Evolutionary conservation across 2,797 vertebrate genomes (phyloP).

Genomic region (Allobates femoralis): DNA sequence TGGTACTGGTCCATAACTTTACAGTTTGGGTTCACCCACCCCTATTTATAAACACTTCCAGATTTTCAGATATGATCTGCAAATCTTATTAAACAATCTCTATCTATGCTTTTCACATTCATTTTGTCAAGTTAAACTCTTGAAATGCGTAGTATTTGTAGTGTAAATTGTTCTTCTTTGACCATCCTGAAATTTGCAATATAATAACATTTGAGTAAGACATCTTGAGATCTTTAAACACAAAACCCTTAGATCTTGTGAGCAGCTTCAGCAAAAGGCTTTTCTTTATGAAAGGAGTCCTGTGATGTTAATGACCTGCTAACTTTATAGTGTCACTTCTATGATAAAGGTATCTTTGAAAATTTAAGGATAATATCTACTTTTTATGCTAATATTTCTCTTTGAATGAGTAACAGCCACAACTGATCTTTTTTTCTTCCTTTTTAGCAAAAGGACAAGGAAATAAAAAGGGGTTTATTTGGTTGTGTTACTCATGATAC

Average conservation of each 20-base stretch:
- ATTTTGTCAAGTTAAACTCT: not conserved
- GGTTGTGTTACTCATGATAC: not conserved
- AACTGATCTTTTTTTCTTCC: not conserved
- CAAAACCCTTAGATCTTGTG: constrained; percentile 20
- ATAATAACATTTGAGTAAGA: not conserved
- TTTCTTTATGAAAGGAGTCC: not conserved
- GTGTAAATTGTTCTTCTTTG: constrained; percentile 9
- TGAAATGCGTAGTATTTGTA: not conserved
- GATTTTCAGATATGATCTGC: not conserved
- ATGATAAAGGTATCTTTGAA: constrained; percentile 35
- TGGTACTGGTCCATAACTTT: no score
- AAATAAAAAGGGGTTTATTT: not conserved
- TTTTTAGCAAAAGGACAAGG: not conserved
- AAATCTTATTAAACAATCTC: not conserved
- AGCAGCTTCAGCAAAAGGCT: not conserved
- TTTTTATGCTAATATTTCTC: constrained; percentile 16
- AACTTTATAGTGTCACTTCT: constrained; percentile 14
- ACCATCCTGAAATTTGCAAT: not conserved
- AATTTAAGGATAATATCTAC: not conserved
- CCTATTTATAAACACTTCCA: no score
- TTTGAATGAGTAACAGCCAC: not conserved
- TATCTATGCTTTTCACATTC: not conserved
- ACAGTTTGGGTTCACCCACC: no score
- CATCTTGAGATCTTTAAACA: constrained; percentile 1
- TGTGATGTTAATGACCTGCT: constrained; percentile 23